Percentiles rank a stretch among this genome's conserved stretches.
phyloP scores from a whole-genome alignment of 1,140 invertebrate genomes.

The Brachionus rubens region DNA sequence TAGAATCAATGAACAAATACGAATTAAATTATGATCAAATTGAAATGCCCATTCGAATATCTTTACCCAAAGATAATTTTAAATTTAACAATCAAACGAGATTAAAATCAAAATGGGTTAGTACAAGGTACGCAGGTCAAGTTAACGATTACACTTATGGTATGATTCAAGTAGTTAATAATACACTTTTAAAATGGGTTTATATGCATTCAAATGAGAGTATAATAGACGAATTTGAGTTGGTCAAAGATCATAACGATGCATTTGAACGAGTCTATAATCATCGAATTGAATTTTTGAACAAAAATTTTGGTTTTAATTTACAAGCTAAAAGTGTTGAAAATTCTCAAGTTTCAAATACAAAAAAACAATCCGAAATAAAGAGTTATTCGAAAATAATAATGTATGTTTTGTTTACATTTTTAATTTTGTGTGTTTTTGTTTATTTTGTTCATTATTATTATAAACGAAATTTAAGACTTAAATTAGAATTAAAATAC shows the following conservation, averaged over 20 bases:
- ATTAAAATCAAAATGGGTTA: too few relatives aligned
- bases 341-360: background rate
- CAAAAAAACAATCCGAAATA: too few relatives aligned
- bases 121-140: too few relatives aligned
- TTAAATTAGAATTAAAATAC: constrained; percentile 20
- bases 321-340: background rate
- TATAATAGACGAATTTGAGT: constrained; percentile 20
- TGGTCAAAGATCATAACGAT: constrained; percentile 15
- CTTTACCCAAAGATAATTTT: background rate
- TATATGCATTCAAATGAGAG: constrained; percentile 35
- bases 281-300: constrained; percentile 6
- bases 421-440: background rate
- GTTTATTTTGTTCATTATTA: background rate
- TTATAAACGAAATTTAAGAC: constrained; percentile 4
- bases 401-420: background rate
- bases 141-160: constrained; percentile 2
- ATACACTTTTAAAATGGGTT: background rate
- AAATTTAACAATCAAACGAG: background rate
- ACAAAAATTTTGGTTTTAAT: background rate
- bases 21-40: background rate
- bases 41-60: constrained; percentile 1
- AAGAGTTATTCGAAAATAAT: background rate
- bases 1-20: background rate
- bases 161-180: background rate
- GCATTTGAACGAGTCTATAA: background rate